These are phyloP conservation scores for Brachypterus glaber DNA, from an alignment of 2,888 invertebrate species.

Conservation along the genomic window DNA sequence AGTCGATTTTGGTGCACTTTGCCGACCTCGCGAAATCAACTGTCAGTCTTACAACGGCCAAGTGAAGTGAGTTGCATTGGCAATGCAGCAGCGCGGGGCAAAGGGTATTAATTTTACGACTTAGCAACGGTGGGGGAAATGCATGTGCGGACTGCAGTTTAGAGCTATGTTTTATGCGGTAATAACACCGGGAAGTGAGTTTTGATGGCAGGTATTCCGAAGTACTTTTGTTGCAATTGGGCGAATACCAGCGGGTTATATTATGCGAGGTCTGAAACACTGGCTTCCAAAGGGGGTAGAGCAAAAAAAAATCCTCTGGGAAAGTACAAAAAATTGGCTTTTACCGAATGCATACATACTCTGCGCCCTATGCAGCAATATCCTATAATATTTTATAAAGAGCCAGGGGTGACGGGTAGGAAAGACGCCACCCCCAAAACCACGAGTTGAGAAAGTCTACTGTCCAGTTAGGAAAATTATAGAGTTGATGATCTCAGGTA, in stretches of 20 bases:
- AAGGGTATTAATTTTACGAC: slow-evolving; percentile 37
- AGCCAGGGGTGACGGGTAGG: too few species aligned
- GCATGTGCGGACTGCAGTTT: slow-evolving; percentile 42
- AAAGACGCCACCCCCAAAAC: too few species aligned
- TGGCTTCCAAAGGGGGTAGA: too few species aligned
- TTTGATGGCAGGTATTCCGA: slow-evolving; percentile 39
- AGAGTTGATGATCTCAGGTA: too few species aligned
- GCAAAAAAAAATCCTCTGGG: too few species aligned
- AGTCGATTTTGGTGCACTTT: slow-evolving; percentile 5
- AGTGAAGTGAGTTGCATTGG: slow-evolving; percentile 39
- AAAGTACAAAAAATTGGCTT: too few species aligned
- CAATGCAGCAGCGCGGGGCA: slow-evolving; percentile 33
- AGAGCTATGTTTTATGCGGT: slow-evolving; percentile 40
- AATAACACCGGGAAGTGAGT: slow-evolving; percentile 41
- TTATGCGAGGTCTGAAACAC: too few species aligned
- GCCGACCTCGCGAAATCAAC: slow-evolving; percentile 33
- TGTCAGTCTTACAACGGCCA: slow-evolving; percentile 39
- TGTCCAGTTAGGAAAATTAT: too few species aligned
- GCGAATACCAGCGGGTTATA: slow-evolving; percentile 35
- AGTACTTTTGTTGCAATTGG: slow-evolving; percentile 36
- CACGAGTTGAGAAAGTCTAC: too few species aligned
- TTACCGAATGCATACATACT: too few species aligned
- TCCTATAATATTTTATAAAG: too few species aligned
- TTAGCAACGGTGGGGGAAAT: slow-evolving; percentile 33
- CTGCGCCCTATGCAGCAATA: too few species aligned